These are phyloP conservation scores for Chymomyza amoena DNA, from an alignment of 2,888 invertebrate genomes.

Conservation along the genomic window DNA sequence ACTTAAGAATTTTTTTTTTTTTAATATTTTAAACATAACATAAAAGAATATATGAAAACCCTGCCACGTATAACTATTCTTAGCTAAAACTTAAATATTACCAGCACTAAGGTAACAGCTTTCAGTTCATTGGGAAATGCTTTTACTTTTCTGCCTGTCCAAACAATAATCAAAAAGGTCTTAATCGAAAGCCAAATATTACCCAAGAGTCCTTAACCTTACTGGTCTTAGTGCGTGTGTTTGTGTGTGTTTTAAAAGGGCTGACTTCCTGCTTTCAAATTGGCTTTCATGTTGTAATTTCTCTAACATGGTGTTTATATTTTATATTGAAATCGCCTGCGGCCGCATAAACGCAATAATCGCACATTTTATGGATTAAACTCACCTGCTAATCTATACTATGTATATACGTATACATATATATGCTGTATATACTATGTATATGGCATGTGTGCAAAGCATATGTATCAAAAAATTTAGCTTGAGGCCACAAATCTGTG, in stretches of 20 bases:
- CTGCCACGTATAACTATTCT: background rate
- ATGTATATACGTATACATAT: background rate
- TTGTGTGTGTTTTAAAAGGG: background rate
- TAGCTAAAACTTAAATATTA: no score
- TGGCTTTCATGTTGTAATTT: constrained; percentile 60
- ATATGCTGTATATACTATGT: background rate
- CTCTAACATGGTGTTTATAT: constrained; percentile 70
- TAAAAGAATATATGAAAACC: no score
- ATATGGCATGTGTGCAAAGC: background rate
- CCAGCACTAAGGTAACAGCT: background rate
- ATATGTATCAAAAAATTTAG: background rate
- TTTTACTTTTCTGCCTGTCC: background rate
- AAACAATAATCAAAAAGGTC: constrained; percentile 7
- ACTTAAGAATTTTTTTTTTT: no score
- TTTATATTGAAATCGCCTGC: constrained; percentile 63
- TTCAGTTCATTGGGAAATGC: background rate
- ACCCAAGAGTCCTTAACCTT: background rate
- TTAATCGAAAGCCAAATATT: constrained; percentile 72
- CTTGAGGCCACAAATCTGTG: background rate
- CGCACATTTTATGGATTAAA: constrained; percentile 75
- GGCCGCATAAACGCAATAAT: constrained; percentile 73
- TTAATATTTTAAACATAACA: no score
- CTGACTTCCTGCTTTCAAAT: constrained; percentile 22
- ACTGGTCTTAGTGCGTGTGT: background rate
- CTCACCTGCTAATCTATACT: constrained; percentile 72